phyloP scores from a whole-genome alignment of 1,140 invertebrate species.

The Zaprionus ornatus region DNA sequence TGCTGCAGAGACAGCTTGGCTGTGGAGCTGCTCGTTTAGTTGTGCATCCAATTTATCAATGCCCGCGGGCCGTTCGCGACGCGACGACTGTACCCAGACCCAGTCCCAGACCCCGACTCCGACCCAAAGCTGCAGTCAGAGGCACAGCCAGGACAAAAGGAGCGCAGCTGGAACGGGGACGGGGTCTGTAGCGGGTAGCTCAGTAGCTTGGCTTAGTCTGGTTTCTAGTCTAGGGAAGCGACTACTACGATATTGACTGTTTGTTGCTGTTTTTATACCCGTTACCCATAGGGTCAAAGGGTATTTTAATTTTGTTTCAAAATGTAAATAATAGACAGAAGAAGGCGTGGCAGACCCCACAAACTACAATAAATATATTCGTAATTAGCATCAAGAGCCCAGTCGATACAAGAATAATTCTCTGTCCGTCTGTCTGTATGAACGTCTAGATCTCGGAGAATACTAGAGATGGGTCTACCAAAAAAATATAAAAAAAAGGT shows the following conservation, averaged over 20 bases:
- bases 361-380: too few species aligned
- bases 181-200: neutral
- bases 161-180: neutral
- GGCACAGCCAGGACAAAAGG: neutral
- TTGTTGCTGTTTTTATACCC: neutral
- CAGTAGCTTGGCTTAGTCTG: slow-evolving; percentile 20
- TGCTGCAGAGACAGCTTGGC: slow-evolving; percentile 4
- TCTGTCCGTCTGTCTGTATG: too few species aligned
- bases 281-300: too few species aligned
- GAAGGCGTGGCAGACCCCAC: too few species aligned
- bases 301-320: too few species aligned
- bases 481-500: too few species aligned
- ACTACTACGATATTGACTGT: slow-evolving; percentile 42
- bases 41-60: slow-evolving; percentile 48
- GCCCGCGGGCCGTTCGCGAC: slow-evolving; percentile 22
- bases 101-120: neutral
- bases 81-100: slow-evolving; percentile 44
- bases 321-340: too few species aligned
- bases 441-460: too few species aligned
- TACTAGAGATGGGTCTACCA: too few species aligned
- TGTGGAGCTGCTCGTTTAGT: slow-evolving; percentile 29
- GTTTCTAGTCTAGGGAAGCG: slow-evolving; percentile 15
- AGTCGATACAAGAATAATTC: too few species aligned
- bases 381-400: too few species aligned
- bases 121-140: neutral